phyloP scores from a whole-genome alignment of 2,888 invertebrate species.

The Ormyrus rosae region DNA sequence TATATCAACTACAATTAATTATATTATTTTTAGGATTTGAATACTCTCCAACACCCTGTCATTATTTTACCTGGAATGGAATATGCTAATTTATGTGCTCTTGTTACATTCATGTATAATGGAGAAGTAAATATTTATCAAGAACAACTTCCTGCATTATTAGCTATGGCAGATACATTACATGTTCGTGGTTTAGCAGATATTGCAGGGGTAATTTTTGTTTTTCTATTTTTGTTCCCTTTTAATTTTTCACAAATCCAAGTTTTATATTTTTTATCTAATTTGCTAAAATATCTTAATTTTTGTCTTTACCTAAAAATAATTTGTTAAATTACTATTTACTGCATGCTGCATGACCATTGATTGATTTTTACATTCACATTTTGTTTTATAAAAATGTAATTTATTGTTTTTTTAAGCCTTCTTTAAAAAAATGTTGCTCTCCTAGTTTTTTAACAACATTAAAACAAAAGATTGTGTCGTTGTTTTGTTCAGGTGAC shows the following conservation, averaged over 20 bases:
- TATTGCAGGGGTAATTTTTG: conserved; percentile 82
- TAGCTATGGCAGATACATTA: conserved; percentile 87
- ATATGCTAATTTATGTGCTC: conserved; percentile 83
- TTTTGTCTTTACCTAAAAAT: conserved; percentile 13
- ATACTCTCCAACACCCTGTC: conserved; percentile 83
- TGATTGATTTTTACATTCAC: conserved; percentile 35
- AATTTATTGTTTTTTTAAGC: conserved; percentile 38
- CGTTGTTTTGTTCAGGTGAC: conserved; percentile 76
- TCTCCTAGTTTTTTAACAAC: conserved; percentile 56
- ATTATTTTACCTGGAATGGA: conserved; percentile 85
- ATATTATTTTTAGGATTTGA: conserved; percentile 80
- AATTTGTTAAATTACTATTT: conserved; percentile 23
- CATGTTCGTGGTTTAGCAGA: conserved; percentile 90
- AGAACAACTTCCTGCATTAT: conserved; percentile 85
- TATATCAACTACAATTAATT: conserved; percentile 27
- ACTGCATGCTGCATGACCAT: conserved; percentile 54
- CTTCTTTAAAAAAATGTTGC: conserved; percentile 45
- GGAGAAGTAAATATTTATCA: conserved; percentile 91
- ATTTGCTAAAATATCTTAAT: conserved; percentile 18
- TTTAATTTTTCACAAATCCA: conserved; percentile 1
- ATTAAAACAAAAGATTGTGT: conserved; percentile 64
- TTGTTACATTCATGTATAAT: conserved; percentile 91
- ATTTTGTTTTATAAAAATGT: conserved; percentile 40
- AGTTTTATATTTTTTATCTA: conserved; percentile 27
- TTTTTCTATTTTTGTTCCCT: background rate